Evolutionary conservation across 2,888 invertebrate species (phyloP).

Genomic region (Acrobasis repandana): DNA sequence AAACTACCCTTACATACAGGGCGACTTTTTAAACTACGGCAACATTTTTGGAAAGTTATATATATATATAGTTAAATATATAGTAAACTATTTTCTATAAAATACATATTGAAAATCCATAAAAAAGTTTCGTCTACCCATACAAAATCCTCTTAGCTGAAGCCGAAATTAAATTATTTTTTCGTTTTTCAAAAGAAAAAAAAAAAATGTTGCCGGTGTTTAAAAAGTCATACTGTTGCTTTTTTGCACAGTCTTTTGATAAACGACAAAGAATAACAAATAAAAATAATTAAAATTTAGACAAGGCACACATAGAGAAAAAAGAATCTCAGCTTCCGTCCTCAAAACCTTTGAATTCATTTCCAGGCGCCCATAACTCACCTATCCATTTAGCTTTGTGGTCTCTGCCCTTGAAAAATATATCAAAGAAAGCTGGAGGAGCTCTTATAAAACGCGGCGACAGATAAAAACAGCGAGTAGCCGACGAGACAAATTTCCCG

Average conservation of each 20-base stretch:
- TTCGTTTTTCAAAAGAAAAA: too few relatives aligned
- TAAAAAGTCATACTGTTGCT: too few relatives aligned
- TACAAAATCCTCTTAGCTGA: too few relatives aligned
- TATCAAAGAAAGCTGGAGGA: conserved; percentile 24
- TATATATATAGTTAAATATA: too few relatives aligned
- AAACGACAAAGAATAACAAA: neutral
- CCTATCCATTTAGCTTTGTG: conserved; percentile 23
- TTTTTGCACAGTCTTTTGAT: neutral
- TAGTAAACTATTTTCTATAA: too few relatives aligned
- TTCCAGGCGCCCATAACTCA: conserved; percentile 21
- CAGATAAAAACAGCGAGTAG: conserved; percentile 42
- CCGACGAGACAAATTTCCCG: conserved; percentile 69
- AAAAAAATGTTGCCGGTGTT: too few relatives aligned
- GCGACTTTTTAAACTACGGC: too few relatives aligned
- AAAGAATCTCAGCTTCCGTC: conserved; percentile 3
- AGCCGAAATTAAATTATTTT: too few relatives aligned
- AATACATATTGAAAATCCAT: too few relatives aligned
- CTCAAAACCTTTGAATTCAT: conserved; percentile 22
- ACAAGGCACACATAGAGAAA: neutral
- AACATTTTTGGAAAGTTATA: too few relatives aligned
- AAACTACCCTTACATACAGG: too few relatives aligned
- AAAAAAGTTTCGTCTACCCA: too few relatives aligned
- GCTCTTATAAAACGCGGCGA: conserved; percentile 34
- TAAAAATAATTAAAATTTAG: neutral
- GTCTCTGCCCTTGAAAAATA: conserved; percentile 20